Evolutionary conservation across 2,797 vertebrate species (phyloP), one percentile per base, ranked within the genome.

Genomic region (Schizopygopsis malacanthus): DNA sequence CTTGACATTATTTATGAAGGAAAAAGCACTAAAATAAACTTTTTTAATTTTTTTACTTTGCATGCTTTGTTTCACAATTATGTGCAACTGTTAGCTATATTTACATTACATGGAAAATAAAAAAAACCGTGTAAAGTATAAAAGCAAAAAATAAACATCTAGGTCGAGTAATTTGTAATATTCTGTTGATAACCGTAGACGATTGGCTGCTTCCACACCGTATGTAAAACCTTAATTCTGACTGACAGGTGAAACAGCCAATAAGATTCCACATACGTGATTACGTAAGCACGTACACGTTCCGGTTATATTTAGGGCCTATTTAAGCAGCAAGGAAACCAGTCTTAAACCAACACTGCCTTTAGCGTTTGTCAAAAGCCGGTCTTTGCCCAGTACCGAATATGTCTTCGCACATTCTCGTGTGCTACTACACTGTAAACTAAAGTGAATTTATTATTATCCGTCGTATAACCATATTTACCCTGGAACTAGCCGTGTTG

Each of bases 281-380:
- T 95, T 94, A 95, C 96, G 95, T 93, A 7, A 81, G 56, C 86
- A 90, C 84, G 87, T 79, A 89, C 92, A 85, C 92, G 89, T 93
- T 92, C 89, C 93, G 89, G 95, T 95, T 96, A 96, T 96, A 96
- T 96, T 96, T 96, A 96, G 96, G 94, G 89, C 94, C 95, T 96
- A 93, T 96, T 95, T 95, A 96, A 89, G 72, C 84, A 86, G 25
- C 11, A 28, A 33, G 33, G 33, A 33, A 25, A 12, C 9, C 73
- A 47, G 52, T 81, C 54, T 45, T 39, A n/a, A 0, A 52, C 13
- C 47, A 41, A 78, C 75, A 85, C 82, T 79, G 82, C 81, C 85
- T 47, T 54, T 41, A 81, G 56, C 50, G 67, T 39, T 83, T 45
- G 79, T 80, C 50, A 67, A 76, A 88, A 83, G 85, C 88, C 88